Conservation (phyloP, 1,140 invertebrate species). For the Ridgeia piscesae region DNA sequence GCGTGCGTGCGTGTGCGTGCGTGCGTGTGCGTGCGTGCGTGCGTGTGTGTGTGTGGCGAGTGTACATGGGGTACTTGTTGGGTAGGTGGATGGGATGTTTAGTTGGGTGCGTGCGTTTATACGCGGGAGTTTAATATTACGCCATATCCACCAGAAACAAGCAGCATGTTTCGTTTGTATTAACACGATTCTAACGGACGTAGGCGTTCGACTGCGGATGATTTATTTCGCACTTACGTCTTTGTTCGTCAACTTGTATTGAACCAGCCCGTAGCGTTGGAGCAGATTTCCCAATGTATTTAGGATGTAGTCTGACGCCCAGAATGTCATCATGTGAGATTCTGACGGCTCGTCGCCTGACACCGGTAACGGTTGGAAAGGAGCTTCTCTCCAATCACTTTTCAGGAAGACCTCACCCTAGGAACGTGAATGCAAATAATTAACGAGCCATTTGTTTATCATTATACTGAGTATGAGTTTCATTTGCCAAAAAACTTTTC, state of each 20-base stretch:
- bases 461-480: too few species aligned
- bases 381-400: constrained; percentile 30
- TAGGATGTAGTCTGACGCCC: background rate
- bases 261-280: background rate
- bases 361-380: constrained; percentile 34
- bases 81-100: too few species aligned
- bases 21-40: too few species aligned
- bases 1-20: too few species aligned
- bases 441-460: too few species aligned
- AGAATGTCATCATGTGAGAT: background rate
- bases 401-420: constrained; percentile 36
- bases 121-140: too few species aligned
- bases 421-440: background rate
- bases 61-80: too few species aligned
- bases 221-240: background rate
- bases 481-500: too few species aligned
- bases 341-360: background rate
- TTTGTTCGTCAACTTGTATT: background rate
- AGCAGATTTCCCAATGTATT: background rate
- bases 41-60: too few species aligned
- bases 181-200: background rate
- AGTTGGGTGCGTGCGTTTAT: too few species aligned
- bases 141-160: background rate
- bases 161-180: background rate
- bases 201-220: too few species aligned